Percentiles rank a stretch among this genome's conserved stretches.
Conservation (phyloP, 2,797 vertebrate species). For the Diceros bicornis region DNA sequence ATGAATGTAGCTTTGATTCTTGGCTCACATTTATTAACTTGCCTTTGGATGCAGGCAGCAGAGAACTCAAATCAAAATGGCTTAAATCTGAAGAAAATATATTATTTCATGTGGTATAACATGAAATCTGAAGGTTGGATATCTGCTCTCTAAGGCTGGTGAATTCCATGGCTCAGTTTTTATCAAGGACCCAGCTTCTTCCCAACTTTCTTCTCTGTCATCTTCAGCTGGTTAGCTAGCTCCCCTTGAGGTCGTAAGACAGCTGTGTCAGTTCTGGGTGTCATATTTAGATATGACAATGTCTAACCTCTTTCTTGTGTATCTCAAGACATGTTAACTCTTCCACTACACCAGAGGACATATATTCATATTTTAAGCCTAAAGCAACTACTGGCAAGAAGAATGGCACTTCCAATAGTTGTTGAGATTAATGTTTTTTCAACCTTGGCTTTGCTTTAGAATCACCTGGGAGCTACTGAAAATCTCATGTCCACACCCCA, state of each 20-base stretch:
- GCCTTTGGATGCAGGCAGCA: conserved; percentile 24
- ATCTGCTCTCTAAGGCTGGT: not conserved
- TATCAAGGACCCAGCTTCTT: not conserved
- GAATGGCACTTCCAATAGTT: not conserved
- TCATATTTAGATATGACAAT: not conserved
- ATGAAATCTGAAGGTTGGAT: not conserved
- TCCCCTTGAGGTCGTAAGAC: not conserved
- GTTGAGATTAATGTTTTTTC: not conserved
- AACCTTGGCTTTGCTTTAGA: not conserved
- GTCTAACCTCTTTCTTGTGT: not conserved
- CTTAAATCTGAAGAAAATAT: not conserved
- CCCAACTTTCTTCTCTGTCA: not conserved
- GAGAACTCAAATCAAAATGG: conserved; percentile 20
- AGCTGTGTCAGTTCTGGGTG: not conserved
- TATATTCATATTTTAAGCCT: not conserved
- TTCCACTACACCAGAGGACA: not conserved
- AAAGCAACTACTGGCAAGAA: not conserved
- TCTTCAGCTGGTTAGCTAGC: not conserved
- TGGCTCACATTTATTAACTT: not conserved
- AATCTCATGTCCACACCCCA: not conserved
- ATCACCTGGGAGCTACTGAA: not conserved
- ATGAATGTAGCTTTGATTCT: not conserved
- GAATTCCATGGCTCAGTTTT: not conserved
- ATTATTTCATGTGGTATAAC: not conserved
- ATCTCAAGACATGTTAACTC: not conserved